Conservation (phyloP, 2,888 invertebrate genomes). For the Drosophila algonquin region DNA sequence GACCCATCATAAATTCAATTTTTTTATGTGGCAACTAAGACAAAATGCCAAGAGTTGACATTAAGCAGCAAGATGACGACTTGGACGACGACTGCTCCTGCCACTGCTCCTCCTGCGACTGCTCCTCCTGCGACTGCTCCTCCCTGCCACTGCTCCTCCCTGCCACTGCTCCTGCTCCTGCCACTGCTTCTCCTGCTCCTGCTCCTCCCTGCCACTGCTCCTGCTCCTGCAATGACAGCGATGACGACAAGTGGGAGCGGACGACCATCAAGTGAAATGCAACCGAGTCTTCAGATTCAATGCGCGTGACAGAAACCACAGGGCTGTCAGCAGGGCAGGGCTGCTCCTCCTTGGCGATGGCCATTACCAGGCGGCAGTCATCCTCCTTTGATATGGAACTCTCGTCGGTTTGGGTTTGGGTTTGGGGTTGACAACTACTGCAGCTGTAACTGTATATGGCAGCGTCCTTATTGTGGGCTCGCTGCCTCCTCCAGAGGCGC, state of each 20-base stretch:
- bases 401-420: slow-evolving; percentile 23
- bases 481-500: slow-evolving; percentile 48
- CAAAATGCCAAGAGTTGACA: slow-evolving; percentile 73
- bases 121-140: slow-evolving; percentile 21
- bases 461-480: slow-evolving; percentile 31
- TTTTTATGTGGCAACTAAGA: slow-evolving; percentile 65
- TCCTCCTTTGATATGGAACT: slow-evolving; percentile 35
- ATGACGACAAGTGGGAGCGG: slow-evolving; percentile 49
- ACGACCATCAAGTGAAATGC: slow-evolving; percentile 66
- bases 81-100: slow-evolving; percentile 39
- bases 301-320: slow-evolving; percentile 73
- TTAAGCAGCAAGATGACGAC: slow-evolving; percentile 66
- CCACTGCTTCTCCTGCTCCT: neutral
- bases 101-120: slow-evolving; percentile 1
- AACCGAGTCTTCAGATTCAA: slow-evolving; percentile 63
- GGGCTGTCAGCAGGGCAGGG: slow-evolving; percentile 50
- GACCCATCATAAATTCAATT: slow-evolving; percentile 72
- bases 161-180: slow-evolving; percentile 18
- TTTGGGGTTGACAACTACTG: slow-evolving; percentile 28
- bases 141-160: neutral
- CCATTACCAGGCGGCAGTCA: slow-evolving; percentile 61
- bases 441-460: slow-evolving; percentile 41
- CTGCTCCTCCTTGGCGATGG: slow-evolving; percentile 39
- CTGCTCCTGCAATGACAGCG: slow-evolving; percentile 35
- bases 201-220: neutral